A percentile compares a stretch with the other conserved stretches of the same genome.
These are phyloP conservation scores for Monarcha castaneiventris DNA, from an alignment of 2,113 vertebrate genomes.

Conservation along the genomic window DNA sequence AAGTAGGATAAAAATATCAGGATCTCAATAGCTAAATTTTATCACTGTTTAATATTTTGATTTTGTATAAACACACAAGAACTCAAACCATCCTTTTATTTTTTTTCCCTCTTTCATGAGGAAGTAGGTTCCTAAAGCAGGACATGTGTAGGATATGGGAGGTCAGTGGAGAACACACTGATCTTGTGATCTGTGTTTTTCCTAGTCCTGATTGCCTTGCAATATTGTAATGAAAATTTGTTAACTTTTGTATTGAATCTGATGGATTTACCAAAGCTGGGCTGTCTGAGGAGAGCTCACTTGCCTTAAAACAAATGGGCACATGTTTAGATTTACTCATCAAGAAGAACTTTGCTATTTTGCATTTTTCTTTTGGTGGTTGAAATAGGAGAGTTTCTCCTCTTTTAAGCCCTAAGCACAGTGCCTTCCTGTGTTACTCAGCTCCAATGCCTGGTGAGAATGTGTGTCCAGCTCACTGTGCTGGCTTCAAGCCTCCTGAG, in stretches of 20 bases:
- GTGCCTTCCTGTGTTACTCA: not conserved
- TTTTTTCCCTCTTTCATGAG: not conserved
- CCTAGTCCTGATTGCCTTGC: not conserved
- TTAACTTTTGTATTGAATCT: not conserved
- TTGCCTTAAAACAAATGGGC: not conserved
- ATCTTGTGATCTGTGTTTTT: not conserved
- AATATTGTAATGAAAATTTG: not conserved
- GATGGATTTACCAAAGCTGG: not conserved
- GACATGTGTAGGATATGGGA: not conserved
- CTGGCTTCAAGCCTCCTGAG: not conserved
- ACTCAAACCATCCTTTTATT: not conserved
- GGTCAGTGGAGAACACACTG: not conserved
- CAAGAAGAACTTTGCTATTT: not conserved
- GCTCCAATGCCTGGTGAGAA: not conserved
- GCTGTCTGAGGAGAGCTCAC: not conserved
- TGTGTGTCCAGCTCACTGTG: not conserved
- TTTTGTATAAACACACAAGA: not conserved
- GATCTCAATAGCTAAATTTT: not conserved
- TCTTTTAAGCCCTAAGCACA: not conserved
- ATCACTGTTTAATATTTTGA: not conserved
- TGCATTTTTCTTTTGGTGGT: not conserved
- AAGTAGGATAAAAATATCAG: not conserved
- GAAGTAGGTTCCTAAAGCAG: not conserved
- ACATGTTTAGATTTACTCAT: not conserved
- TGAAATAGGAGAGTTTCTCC: not conserved